Percentiles rank a stretch among this genome's conserved stretches.
These are phyloP conservation scores for Oxyteleia sp. DNA, from an alignment of 2,888 invertebrate species.

Conservation along the genomic window DNA sequence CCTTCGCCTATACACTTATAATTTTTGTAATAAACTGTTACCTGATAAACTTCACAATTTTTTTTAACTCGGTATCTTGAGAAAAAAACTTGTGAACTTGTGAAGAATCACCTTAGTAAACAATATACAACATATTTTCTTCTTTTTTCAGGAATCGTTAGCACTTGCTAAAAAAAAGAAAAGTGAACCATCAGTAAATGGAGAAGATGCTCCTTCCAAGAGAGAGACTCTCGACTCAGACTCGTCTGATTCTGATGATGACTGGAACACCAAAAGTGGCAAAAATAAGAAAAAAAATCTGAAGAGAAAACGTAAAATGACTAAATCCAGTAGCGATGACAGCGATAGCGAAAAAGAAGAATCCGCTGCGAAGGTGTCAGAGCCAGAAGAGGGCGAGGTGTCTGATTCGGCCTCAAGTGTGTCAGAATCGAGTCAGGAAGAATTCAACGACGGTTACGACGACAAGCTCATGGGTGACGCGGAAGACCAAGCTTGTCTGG, in stretches of 20 bases:
- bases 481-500: conserved; percentile 96
- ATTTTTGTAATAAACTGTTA: too few relatives aligned
- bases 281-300: conserved; percentile 78
- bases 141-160: conserved; percentile 91
- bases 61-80: too few relatives aligned
- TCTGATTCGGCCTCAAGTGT: conserved; percentile 90
- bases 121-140: conserved; percentile 3
- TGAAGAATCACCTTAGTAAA: too few relatives aligned
- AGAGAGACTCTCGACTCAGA: conserved; percentile 88
- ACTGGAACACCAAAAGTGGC: conserved; percentile 87
- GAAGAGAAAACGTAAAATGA: conserved; percentile 63
- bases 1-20: too few relatives aligned
- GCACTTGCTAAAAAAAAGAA: conserved; percentile 94
- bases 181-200: conserved; percentile 86
- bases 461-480: conserved; percentile 99
- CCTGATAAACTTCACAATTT: too few relatives aligned
- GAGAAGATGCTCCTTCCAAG: conserved; percentile 81
- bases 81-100: too few relatives aligned
- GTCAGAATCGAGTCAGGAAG: conserved; percentile 92
- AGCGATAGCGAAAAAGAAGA: conserved; percentile 87
- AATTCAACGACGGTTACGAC: conserved; percentile 98
- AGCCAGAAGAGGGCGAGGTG: conserved; percentile 96
- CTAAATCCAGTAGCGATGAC: conserved; percentile 87
- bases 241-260: conserved; percentile 88
- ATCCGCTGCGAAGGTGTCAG: conserved; percentile 89